Percentiles rank a stretch among this genome's conserved stretches.
phyloP scores from a whole-genome alignment of 2,888 invertebrate genomes.

The Priocnemis perturbator region DNA sequence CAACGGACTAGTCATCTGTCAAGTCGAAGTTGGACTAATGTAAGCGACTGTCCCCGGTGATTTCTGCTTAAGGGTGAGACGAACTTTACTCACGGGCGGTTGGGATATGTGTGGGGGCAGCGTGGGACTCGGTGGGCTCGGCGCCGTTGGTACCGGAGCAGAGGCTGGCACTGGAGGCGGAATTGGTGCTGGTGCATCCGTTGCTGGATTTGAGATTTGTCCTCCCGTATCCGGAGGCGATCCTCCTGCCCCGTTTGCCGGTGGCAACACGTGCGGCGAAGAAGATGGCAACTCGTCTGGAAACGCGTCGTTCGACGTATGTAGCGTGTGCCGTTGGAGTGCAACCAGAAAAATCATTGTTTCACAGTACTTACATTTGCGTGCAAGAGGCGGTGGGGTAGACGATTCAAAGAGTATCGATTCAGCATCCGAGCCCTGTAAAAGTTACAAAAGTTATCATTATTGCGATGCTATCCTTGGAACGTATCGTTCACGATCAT shows the following conservation, averaged over 20 bases:
- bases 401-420: constrained; percentile 82
- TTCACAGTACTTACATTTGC: constrained; percentile 75
- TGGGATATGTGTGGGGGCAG: constrained; percentile 76
- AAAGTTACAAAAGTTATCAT: constrained; percentile 26
- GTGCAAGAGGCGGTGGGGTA: constrained; percentile 80
- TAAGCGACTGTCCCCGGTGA: too few species aligned
- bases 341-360: neutral
- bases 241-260: constrained; percentile 73
- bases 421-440: constrained; percentile 85
- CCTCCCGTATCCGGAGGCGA: constrained; percentile 74
- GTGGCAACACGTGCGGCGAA: constrained; percentile 73
- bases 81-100: constrained; percentile 69
- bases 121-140: constrained; percentile 80
- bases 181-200: constrained; percentile 81
- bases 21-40: too few species aligned
- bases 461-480: neutral
- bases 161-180: constrained; percentile 85
- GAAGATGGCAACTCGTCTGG: constrained; percentile 75
- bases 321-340: too few species aligned
- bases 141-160: constrained; percentile 81
- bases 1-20: constrained; percentile 74
- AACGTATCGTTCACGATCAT: constrained; percentile 20
- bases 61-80: neutral
- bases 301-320: neutral
- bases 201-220: constrained; percentile 76